phyloP scores from a whole-genome alignment of 2,888 invertebrate genomes.

The Nipponacmea schrenckii region DNA sequence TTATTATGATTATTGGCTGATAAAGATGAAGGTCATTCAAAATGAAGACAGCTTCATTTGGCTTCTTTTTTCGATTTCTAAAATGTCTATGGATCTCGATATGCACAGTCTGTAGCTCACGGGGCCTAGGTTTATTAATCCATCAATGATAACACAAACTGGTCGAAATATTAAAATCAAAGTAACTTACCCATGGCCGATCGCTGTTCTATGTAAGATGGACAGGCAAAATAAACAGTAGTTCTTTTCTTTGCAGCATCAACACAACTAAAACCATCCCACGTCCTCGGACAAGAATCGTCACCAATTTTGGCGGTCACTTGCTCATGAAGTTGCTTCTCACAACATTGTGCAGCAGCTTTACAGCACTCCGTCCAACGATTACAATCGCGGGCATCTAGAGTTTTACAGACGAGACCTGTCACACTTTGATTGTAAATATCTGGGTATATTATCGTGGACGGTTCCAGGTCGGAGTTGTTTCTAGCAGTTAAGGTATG shows the following conservation, averaged over 20 bases:
- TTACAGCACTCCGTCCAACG: conserved; percentile 19
- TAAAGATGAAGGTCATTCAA: too few species aligned
- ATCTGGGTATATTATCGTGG: not conserved
- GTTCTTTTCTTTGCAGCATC: conserved; percentile 49
- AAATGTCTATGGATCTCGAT: too few species aligned
- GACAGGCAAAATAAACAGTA: conserved; percentile 31
- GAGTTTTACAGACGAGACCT: conserved; percentile 9
- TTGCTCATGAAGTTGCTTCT: not conserved
- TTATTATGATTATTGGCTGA: too few species aligned
- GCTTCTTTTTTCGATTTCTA: too few species aligned
- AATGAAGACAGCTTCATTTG: too few species aligned
- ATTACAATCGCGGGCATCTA: conserved; percentile 11
- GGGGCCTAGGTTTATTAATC: too few species aligned
- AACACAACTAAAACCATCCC: conserved; percentile 53
- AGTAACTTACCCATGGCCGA: conserved; percentile 39
- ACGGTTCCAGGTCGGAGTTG: not conserved
- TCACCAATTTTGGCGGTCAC: not conserved
- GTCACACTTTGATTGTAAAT: not conserved
- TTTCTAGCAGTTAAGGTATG: not conserved
- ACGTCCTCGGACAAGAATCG: conserved; percentile 41
- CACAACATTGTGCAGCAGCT: conserved; percentile 16
- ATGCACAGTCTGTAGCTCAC: too few species aligned
- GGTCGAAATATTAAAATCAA: too few species aligned
- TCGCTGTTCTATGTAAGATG: conserved; percentile 66
- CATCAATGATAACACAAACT: too few species aligned